Base-by-base conservation (phyloP, 2,888 invertebrate genomes). In the Neuroscelio doddi region DNA sequence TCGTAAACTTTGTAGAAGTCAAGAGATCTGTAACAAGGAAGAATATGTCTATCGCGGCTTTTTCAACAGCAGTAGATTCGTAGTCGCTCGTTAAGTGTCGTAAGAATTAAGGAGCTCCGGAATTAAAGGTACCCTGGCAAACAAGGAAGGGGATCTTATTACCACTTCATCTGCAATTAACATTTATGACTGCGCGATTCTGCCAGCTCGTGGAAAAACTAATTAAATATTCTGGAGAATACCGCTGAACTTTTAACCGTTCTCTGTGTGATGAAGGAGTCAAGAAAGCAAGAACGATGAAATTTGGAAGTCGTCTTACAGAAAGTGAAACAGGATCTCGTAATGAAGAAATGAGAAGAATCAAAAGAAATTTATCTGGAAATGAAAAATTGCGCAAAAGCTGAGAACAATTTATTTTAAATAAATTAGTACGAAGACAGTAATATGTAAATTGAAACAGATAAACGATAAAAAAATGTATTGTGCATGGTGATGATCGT, bases 141-240 rank as follows among this genome's bases (percentile, higher is more conserved):
- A 49, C 52, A 61, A 46, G 44, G 47, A 55, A 30, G 69, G 70
- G 71, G 71, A 74, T 77, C 81, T 83, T 83, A 82, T 81, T 82
- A 83, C 83, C 83, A 82, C 83, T 84, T 84, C 83, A 84, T 84
- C 80, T 80, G 82, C 83, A 83, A 84, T 84, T 84, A 83, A 83
- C 84, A 84, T 84, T 84, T 84, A 84, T 84, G 79, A 80, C 80
- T 75, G 73, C 75, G 70, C 68, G 71, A 70, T 70, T 64, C 50
- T 51, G 69, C 71, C 56, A 53, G 51, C 71, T 70, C 72, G 70
- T 80, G 80, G 81, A 83, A 84, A 84, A 84, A 83, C 83, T 84
- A 84, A 84, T 84, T 84, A 84, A 84, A 84, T 83, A 83, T 83
- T 82, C 82, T 69, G 63, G 61, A 71, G 72, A 64, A 64, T 63